These are phyloP conservation scores for Bergia sp. DNA, from an alignment of 92 coral and sea anemone genomes.

Conservation along the genomic window DNA sequence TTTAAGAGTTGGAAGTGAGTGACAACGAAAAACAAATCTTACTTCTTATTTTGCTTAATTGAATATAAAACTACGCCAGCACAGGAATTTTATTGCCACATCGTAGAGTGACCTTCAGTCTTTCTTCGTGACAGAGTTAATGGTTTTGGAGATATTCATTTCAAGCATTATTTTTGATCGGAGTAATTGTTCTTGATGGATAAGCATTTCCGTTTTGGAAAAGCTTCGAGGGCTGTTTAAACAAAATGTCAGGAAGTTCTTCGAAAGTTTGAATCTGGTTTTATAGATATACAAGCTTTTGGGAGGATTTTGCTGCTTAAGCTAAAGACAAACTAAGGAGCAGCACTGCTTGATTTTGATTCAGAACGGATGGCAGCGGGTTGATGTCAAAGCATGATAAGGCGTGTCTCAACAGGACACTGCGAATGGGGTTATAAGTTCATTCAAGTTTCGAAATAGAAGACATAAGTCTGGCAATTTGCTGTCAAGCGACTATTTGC, in stretches of 20 bases:
- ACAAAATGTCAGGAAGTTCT: background rate
- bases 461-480: background rate
- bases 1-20: background rate
- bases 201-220: slow-evolving; percentile 32
- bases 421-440: slow-evolving; percentile 11
- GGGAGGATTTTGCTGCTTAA: slow-evolving; percentile 1
- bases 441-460: background rate
- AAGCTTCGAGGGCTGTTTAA: background rate
- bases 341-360: background rate
- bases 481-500: background rate
- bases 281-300: background rate
- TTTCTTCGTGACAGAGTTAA: background rate
- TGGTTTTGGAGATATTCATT: background rate
- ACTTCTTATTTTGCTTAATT: background rate
- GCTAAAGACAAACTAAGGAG: background rate
- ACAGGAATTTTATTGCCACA: background rate
- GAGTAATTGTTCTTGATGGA: slow-evolving; percentile 18
- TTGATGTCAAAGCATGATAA: slow-evolving; percentile 6
- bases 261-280: background rate
- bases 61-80: background rate
- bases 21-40: background rate
- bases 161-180: background rate
- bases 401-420: background rate
- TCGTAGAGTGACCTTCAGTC: background rate
- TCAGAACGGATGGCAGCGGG: background rate